Base-by-base conservation (phyloP, 2,888 invertebrate species). In the Drosophila testacea region DNA sequence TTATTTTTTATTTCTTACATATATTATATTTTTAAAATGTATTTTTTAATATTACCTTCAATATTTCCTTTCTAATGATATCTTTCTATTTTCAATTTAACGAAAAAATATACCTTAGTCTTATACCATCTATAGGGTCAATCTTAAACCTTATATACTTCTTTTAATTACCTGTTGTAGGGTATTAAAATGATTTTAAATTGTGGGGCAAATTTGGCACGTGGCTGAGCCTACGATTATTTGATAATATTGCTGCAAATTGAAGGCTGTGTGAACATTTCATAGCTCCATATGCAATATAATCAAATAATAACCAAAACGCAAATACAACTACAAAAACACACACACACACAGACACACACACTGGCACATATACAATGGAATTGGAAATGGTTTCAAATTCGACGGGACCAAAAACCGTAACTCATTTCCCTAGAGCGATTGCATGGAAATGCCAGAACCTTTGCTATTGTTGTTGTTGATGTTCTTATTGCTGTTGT, bases 391-490 rank as follows among this genome's bases (percentile, higher is more conserved):
- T 69, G 69, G 39, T 48, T 41, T 28, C 42, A 55, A 69, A 55
- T 46, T 66, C 59, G 55, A 71, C 52, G 62, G 52, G 57, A 41
- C 65, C 65, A 68, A 79, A 83, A 66, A 71, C 67, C 72, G 62
- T 75, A 83, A 76, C 73, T 83, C 80, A 82, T 85, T 80, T 88
- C 80, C 88, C 88, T 54, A 70, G 75, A 79, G 82, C 57, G 73
- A 56, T 64, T 70, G 68, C 63, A 79, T 59, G 50, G 64, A 70
- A 70, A 61, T 70, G 39, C 47, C 38, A 41, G 39, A 50, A 44
- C 42, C 56, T 63, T 6, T 42, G 50, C 54, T 41, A 60, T 59
- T 55, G 59, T 52, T 64, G 63, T 59, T 72, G 61, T 61, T 67
- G 57, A 48, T 56, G 61, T 10, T 51, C 27, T 51, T 51, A n/a